Conservation (phyloP, 2,113 vertebrate genomes). For the Microcebus jonahi region DNA sequence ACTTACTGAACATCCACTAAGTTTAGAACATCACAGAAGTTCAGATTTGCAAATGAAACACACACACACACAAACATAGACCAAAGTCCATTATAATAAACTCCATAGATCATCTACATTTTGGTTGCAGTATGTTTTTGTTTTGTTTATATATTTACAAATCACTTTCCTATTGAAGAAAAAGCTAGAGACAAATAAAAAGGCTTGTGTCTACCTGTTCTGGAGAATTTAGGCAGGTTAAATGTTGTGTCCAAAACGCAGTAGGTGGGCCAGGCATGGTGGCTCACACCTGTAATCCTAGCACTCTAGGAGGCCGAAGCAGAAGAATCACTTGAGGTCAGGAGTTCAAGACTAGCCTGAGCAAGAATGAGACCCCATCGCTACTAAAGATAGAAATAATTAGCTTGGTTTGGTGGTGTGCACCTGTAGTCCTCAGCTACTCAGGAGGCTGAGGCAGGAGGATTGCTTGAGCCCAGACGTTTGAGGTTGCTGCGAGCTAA, state of each 20-base stretch:
- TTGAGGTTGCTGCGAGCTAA: too few species aligned
- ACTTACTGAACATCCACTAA: slow-evolving; percentile 24
- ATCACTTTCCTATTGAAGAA: slow-evolving; percentile 4
- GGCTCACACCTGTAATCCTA: too few species aligned
- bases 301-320: too few species aligned
- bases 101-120: not conserved
- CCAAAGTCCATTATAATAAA: not conserved
- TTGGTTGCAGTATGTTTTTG: not conserved
- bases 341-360: too few species aligned
- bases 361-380: too few species aligned
- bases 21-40: slow-evolving; percentile 22
- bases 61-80: not conserved
- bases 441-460: too few species aligned
- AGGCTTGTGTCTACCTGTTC: not conserved
- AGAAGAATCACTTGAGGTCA: too few species aligned
- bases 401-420: too few species aligned
- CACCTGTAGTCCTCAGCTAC: too few species aligned
- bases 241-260: not conserved
- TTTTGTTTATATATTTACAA: slow-evolving; percentile 33
- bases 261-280: not conserved
- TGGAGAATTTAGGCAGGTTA: slow-evolving; percentile 15
- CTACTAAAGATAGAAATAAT: too few species aligned
- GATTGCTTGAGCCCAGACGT: too few species aligned
- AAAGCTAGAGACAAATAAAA: not conserved
- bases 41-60: slow-evolving; percentile 37